Evolutionary conservation across 2,888 invertebrate species (phyloP).

Genomic region (Lamellibrachia satsuma): DNA sequence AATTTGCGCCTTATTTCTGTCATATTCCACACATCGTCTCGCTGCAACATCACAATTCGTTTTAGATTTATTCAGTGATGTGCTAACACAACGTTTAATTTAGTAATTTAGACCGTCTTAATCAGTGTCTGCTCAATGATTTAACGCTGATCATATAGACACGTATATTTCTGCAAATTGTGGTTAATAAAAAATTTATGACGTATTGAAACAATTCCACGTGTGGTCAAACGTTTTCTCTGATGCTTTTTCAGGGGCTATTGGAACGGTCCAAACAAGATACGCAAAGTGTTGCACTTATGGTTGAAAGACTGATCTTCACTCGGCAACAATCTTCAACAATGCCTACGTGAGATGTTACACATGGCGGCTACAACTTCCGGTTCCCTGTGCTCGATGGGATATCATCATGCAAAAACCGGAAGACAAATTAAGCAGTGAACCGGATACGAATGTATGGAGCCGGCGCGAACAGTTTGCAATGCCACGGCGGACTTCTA

Average conservation of each 20-base stretch:
- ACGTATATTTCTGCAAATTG: too few relatives aligned
- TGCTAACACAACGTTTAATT: too few relatives aligned
- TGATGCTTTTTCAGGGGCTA: conserved; percentile 34
- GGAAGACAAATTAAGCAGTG: neutral
- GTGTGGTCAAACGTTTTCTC: neutral
- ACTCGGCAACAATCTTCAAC: neutral
- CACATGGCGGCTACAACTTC: neutral
- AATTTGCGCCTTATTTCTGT: too few relatives aligned
- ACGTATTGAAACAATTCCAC: neutral
- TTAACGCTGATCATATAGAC: too few relatives aligned
- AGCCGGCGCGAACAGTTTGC: neutral
- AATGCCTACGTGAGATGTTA: neutral
- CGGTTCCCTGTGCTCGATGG: neutral
- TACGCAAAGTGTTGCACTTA: conserved; percentile 39
- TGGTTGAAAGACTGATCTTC: conserved; percentile 25
- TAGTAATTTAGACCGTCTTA: too few relatives aligned
- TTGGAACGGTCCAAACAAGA: conserved; percentile 41
- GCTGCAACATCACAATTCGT: too few relatives aligned
- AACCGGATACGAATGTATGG: neutral
- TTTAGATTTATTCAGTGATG: too few relatives aligned
- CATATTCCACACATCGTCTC: too few relatives aligned
- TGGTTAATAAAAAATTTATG: neutral
- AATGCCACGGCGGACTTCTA: neutral
- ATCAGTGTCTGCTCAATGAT: too few relatives aligned
- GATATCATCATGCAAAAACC: neutral